A percentile compares a stretch with the other conserved stretches of the same genome.
phyloP scores from a whole-genome alignment of 2,888 invertebrate species.

The Bombyx huttoni region DNA sequence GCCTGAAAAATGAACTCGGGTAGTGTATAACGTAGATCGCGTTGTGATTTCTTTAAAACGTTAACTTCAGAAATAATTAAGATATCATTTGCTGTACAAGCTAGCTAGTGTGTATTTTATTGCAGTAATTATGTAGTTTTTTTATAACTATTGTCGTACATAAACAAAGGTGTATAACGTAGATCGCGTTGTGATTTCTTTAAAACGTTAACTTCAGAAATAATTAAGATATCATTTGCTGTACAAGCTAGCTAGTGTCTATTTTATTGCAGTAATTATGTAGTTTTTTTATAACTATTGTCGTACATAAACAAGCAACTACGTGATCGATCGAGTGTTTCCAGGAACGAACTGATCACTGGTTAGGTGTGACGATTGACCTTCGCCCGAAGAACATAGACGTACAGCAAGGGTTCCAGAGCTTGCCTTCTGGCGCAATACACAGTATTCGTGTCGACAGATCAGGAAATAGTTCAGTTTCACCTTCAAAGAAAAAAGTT shows the following conservation, averaged over 20 bases:
- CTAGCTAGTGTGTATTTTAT: no score
- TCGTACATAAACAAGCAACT: conserved; percentile 6
- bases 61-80: no score
- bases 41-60: no score
- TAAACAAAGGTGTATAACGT: not conserved
- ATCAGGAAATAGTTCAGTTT: conserved; percentile 31
- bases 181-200: no score
- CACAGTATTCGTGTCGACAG: conserved; percentile 28
- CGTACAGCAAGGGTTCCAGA: conserved; percentile 25
- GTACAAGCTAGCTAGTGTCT: no score
- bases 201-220: no score
- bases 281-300: not conserved
- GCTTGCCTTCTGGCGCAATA: conserved; percentile 34
- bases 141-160: not conserved
- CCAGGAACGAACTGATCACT: conserved; percentile 19
- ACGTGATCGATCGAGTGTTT: conserved; percentile 15
- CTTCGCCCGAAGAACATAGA: conserved; percentile 18
- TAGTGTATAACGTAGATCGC: no score
- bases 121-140: no score
- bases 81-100: no score
- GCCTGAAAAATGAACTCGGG: no score
- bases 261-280: no score
- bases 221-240: no score
- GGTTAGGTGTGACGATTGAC: conserved; percentile 13
- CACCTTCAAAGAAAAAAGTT: conserved; percentile 35